These are phyloP conservation scores for Athripsodes cinereus DNA, from an alignment of 2,888 invertebrate species.

Conservation along the genomic window DNA sequence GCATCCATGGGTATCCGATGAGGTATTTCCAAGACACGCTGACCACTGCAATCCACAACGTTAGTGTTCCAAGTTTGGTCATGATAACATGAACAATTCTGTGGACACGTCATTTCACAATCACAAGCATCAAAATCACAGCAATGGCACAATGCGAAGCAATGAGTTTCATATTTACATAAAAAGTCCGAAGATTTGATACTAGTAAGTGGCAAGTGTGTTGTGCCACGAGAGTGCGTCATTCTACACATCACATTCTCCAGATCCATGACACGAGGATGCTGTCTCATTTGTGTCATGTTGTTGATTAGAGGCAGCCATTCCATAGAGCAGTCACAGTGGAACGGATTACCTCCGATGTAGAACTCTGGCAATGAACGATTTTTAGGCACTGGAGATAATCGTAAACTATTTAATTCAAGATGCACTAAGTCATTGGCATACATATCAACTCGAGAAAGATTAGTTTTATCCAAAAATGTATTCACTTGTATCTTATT, in stretches of 20 bases:
- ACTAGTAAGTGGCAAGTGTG: constrained; percentile 69
- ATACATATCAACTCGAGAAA: constrained; percentile 85
- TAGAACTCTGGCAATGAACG: constrained; percentile 82
- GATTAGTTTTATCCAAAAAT: constrained; percentile 76
- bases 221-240: constrained; percentile 75
- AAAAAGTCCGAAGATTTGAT: constrained; percentile 80
- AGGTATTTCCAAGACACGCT: constrained; percentile 72
- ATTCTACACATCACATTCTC: constrained; percentile 84
- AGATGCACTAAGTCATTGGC: constrained; percentile 79
- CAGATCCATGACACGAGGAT: constrained; percentile 83
- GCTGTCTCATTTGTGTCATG: constrained; percentile 73
- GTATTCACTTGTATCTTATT: constrained; percentile 76
- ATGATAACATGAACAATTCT: constrained; percentile 90
- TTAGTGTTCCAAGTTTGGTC: constrained; percentile 91
- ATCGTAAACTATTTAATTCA: constrained; percentile 72
- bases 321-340: constrained; percentile 93
- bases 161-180: constrained; percentile 88
- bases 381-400: constrained; percentile 66
- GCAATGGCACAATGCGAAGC: constrained; percentile 91
- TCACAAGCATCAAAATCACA: constrained; percentile 96
- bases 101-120: constrained; percentile 94
- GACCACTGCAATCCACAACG: constrained; percentile 84
- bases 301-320: constrained; percentile 89
- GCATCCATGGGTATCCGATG: constrained; percentile 89
- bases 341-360: constrained; percentile 88